These are phyloP conservation scores for Triplophysa yarkandensis DNA, from an alignment of 2,797 vertebrate genomes.

Conservation along the genomic window DNA sequence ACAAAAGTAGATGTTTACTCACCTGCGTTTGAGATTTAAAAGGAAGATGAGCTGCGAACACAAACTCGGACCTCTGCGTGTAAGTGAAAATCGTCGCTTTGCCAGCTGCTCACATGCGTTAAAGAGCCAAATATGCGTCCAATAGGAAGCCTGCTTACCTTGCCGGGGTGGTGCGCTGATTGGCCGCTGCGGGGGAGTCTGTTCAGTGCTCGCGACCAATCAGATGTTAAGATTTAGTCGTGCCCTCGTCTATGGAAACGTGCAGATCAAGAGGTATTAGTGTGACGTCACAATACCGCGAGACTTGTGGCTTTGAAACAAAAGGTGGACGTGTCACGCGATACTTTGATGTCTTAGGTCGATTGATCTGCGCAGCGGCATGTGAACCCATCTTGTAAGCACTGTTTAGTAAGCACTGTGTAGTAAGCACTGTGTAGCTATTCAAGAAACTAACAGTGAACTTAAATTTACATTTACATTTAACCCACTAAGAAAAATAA, in stretches of 20 bases:
- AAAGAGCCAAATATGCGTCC: slow-evolving; percentile 34
- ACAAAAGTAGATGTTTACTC: slow-evolving; percentile 18
- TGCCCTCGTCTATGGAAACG: slow-evolving; percentile 48
- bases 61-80: slow-evolving; percentile 10
- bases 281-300: too few species aligned
- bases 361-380: too few species aligned
- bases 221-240: slow-evolving; percentile 20
- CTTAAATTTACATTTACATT: too few species aligned
- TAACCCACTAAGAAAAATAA: too few species aligned
- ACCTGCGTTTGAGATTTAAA: slow-evolving; percentile 26
- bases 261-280: background rate
- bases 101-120: slow-evolving; percentile 35
- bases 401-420: too few species aligned
- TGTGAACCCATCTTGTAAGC: too few species aligned
- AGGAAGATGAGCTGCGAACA: background rate
- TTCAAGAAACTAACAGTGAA: too few species aligned
- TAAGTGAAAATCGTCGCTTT: background rate
- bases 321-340: too few species aligned
- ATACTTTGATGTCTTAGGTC: background rate
- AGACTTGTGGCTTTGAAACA: too few species aligned
- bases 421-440: too few species aligned
- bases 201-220: slow-evolving; percentile 45
- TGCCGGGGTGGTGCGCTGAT: slow-evolving; percentile 40
- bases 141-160: slow-evolving; percentile 30
- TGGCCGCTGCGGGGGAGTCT: slow-evolving; percentile 49